phyloP scores from a whole-genome alignment of 53 echinoderm and acorn worm genomes.

The Luidia sarsii region DNA sequence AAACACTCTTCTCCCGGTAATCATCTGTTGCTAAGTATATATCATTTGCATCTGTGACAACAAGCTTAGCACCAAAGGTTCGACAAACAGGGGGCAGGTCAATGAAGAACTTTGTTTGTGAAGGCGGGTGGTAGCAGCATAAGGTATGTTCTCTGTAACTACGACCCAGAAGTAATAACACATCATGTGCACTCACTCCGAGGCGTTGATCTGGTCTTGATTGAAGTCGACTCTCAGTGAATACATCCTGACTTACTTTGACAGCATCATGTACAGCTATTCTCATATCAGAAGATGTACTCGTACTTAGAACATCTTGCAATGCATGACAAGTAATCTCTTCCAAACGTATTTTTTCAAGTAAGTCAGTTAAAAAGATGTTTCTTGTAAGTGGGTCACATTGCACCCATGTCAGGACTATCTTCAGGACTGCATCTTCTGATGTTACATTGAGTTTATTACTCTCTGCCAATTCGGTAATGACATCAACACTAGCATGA shows the following conservation, averaged over 20 bases:
- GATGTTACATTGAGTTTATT: constrained; percentile 42
- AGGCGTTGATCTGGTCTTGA: constrained; percentile 37
- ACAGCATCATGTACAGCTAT: constrained; percentile 7
- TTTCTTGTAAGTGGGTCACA: constrained; percentile 20
- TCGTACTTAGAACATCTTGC: neutral
- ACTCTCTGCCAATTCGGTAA: constrained; percentile 27
- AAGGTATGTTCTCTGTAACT: constrained; percentile 56
- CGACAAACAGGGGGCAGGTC: constrained; percentile 68
- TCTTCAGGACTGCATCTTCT: constrained; percentile 34
- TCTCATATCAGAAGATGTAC: constrained; percentile 6
- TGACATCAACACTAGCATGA: constrained; percentile 29
- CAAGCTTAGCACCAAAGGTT: constrained; percentile 70
- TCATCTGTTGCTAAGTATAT: constrained; percentile 78
- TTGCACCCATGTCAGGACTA: constrained; percentile 41
- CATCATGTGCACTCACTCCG: constrained; percentile 69
- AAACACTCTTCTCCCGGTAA: constrained; percentile 76
- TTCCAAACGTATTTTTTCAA: constrained; percentile 19
- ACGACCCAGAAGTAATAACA: constrained; percentile 65
- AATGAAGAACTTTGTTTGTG: constrained; percentile 53
- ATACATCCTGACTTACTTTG: neutral
- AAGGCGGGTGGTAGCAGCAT: constrained; percentile 63
- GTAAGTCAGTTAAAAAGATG: constrained; percentile 3
- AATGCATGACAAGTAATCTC: constrained; percentile 21
- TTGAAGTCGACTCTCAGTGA: neutral
- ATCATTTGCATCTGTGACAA: constrained; percentile 71